Evolutionary conservation across 2,888 invertebrate genomes (phyloP), one percentile per base, ranked within the genome.

Genomic region (Dichetophora obliterata): DNA sequence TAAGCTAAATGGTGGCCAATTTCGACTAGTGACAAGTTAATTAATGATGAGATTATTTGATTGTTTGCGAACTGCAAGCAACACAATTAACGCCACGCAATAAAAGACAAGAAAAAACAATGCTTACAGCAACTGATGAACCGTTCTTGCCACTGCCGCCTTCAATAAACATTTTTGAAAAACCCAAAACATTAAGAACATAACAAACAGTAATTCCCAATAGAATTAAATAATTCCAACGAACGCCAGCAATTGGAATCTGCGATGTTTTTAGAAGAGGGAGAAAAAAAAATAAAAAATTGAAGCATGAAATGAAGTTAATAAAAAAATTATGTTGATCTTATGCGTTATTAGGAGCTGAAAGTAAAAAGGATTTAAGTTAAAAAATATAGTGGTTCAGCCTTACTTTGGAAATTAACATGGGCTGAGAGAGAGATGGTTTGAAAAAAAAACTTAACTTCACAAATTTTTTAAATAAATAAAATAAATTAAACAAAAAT

Each of bases 61-160:
- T 43, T 43, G 43, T 14, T 43, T 43, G 43, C 43, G 11, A 43
- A 11, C 3, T 43, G 43, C 43, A 43, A 43, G 43, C 43, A 43
- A 43, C 43, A 43, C 43, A 43, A 43, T 11, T 43, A 43, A 43
- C 43, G 43, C 43, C 43, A 43, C 43, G 43, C 43, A 11, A 11
- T 11, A 43, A 63, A 63, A 52, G 48, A 31, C 71, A 75, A 37
- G 16, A 19, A 31, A 57, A 34, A 68, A 59, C 73, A 82, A 87
- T 88, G 86, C 89, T 90, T 89, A 89, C 98, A 90, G 98, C 98
- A 89, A 98, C 95, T 83, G 98, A 96, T 82, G 98, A 98, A 90
- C 97, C 98, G 90, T 98, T 98, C 91, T 97, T 98, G 88, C 98
- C 98, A 90, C 95, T 94, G 88, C 98, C 98, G 90, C 97, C 96